Percentiles rank a stretch among this genome's conserved stretches.
Conservation (phyloP, 1,140 invertebrate genomes). For the Lordiphosa clarofinis region DNA sequence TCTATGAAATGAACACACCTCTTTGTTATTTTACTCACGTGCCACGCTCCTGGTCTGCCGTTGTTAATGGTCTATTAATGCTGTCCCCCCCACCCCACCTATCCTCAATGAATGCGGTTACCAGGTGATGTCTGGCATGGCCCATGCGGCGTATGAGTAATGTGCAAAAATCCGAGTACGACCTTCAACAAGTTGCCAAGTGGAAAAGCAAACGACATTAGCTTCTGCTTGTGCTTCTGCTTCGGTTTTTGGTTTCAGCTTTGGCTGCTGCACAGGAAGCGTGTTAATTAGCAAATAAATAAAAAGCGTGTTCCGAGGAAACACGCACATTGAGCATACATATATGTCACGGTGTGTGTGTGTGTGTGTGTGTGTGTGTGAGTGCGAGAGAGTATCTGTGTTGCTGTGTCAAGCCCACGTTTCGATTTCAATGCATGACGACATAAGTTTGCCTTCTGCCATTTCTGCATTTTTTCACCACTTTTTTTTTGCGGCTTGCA, state of each 20-base stretch:
- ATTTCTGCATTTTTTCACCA: constrained; percentile 39
- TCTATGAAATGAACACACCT: constrained; percentile 15
- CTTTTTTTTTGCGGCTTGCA: constrained; percentile 7
- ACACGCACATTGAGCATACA: constrained; percentile 33
- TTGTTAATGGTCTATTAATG: constrained; percentile 66
- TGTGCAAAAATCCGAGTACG: constrained; percentile 26
- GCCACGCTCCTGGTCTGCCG: constrained; percentile 24
- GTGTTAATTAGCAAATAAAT: constrained; percentile 70
- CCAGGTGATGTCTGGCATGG: constrained; percentile 25
- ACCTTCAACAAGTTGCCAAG: constrained; percentile 68
- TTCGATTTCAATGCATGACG: constrained; percentile 54
- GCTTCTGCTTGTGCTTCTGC: constrained; percentile 3
- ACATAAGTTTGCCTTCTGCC: constrained; percentile 34
- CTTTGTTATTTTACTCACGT: constrained; percentile 46
- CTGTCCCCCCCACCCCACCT: background rate
- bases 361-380: constrained; percentile 4
- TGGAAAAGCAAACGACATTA: constrained; percentile 21
- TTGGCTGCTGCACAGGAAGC: constrained; percentile 39
- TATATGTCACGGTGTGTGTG: constrained; percentile 5
- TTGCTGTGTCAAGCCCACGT: constrained; percentile 9
- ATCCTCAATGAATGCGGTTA: constrained; percentile 30
- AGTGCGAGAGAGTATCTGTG: constrained; percentile 11
- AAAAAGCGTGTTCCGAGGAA: constrained; percentile 47
- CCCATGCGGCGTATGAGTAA: constrained; percentile 52
- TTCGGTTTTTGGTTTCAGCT: constrained; percentile 3